Conservation (phyloP, 2,888 invertebrate genomes). For the Pyralis farinalis region DNA sequence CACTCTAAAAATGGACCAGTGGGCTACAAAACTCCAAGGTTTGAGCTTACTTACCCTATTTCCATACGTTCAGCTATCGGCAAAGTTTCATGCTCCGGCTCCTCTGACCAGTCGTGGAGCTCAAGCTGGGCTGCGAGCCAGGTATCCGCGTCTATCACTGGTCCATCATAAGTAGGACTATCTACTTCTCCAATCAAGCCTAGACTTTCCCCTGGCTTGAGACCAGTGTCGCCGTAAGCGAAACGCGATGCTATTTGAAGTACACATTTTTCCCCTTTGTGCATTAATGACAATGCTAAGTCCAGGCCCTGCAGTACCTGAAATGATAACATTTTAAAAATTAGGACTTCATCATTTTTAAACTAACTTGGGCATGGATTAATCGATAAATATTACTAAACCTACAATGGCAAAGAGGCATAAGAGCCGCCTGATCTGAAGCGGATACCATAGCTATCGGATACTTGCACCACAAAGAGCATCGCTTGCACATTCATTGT, state of each 20-base stretch:
- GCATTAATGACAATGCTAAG: constrained; percentile 92
- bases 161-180: constrained; percentile 56
- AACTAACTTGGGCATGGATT: no score
- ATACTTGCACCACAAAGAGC: no score
- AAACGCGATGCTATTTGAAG: constrained; percentile 89
- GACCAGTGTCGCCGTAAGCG: constrained; percentile 89
- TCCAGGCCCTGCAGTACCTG: constrained; percentile 90
- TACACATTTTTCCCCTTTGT: constrained; percentile 88
- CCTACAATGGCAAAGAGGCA: no score
- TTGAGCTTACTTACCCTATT: constrained; percentile 86
- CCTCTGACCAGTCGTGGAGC: constrained; percentile 84
- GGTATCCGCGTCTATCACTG: constrained; percentile 84
- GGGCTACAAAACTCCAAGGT: no score
- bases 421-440: no score
- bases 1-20: no score
- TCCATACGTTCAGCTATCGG: constrained; percentile 84
- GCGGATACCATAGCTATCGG: no score
- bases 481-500: no score
- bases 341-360: not conserved
- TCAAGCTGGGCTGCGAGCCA: constrained; percentile 86
- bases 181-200: constrained; percentile 58
- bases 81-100: constrained; percentile 85
- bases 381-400: no score
- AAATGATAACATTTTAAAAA: constrained; percentile 13
- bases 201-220: constrained; percentile 70